Percentiles rank a stretch among this genome's conserved stretches.
Conservation (phyloP, 2,113 vertebrate species). For the Pedetes capensis region DNA sequence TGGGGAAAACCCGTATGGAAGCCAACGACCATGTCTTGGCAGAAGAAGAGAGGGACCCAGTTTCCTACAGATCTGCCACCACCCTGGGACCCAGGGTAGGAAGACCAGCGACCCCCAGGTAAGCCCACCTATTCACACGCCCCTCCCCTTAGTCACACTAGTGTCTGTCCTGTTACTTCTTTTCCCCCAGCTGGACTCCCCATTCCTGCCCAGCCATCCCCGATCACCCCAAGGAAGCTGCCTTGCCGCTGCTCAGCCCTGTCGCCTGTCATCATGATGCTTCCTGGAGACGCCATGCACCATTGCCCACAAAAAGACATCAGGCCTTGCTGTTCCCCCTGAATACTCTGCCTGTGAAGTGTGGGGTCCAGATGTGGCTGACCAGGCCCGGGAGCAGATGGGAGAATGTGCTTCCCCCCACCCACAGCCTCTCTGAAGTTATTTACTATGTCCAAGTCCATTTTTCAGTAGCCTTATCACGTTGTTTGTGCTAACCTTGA, state of each 20-base stretch:
- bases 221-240: too few relatives aligned
- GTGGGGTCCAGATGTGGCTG: neutral
- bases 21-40: neutral
- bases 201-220: too few relatives aligned
- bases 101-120: too few relatives aligned
- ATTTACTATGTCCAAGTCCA: neutral
- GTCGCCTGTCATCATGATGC: neutral
- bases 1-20: neutral
- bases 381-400: neutral
- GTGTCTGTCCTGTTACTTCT: neutral
- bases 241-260: too few relatives aligned
- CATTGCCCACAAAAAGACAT: neutral
- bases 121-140: too few relatives aligned
- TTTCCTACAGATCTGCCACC: neutral
- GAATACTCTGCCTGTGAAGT: neutral
- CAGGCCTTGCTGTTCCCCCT: neutral
- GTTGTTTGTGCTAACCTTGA: neutral
- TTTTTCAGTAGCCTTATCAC: neutral
- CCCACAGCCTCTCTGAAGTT: neutral
- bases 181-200: fast-evolving
- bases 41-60: neutral
- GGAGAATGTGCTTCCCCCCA: neutral
- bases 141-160: too few relatives aligned
- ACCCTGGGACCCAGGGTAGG: neutral
- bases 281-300: neutral